phyloP scores from a whole-genome alignment of 2,797 vertebrate species.

The Channallabes apus region DNA sequence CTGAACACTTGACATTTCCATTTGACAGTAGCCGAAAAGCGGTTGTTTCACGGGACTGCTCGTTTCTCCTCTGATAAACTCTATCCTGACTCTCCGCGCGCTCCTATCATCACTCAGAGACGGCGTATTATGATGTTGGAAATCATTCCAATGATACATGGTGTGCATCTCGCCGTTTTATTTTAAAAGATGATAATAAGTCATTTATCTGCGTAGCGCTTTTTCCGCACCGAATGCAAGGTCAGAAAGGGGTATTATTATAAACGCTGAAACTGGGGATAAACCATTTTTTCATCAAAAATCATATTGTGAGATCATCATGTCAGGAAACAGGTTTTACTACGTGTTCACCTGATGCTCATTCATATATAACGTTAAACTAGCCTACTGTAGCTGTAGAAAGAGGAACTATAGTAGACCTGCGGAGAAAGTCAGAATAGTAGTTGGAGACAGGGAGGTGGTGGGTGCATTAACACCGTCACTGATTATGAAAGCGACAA shows the following conservation, averaged over 20 bases:
- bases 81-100: background rate
- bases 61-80: conserved; percentile 16
- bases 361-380: background rate
- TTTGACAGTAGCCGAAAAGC: conserved; percentile 37
- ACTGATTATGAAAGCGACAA: background rate
- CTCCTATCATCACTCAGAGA: background rate
- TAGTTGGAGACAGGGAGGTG: background rate
- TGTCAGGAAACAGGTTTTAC: background rate
- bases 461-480: background rate
- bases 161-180: background rate
- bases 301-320: too few relatives aligned
- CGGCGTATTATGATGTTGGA: background rate
- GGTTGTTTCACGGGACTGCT: conserved; percentile 31
- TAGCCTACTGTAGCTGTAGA: too few relatives aligned
- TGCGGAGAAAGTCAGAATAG: background rate
- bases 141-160: background rate
- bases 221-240: background rate
- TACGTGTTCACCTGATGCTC: background rate
- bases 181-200: background rate
- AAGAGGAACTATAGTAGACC: too few relatives aligned
- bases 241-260: background rate
- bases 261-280: background rate
- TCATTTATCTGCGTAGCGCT: background rate
- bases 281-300: background rate
- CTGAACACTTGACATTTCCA: conserved; percentile 55